Percentiles rank a stretch among this genome's conserved stretches.
These are phyloP conservation scores for Micoletzkya japonica DNA, from an alignment of 2,888 invertebrate genomes.

Conservation along the genomic window DNA sequence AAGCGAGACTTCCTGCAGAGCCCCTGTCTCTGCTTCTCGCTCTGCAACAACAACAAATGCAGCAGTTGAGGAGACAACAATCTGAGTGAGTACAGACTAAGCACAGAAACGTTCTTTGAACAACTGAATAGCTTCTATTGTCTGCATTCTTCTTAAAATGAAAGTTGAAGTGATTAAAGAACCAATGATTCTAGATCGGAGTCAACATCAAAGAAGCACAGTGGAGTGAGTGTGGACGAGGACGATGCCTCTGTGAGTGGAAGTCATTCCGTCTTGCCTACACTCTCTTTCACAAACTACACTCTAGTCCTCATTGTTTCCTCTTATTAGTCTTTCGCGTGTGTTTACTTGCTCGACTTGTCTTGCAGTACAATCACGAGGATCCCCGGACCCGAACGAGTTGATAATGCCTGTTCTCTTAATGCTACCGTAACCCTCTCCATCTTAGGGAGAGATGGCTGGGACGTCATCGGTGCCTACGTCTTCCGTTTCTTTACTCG, in stretches of 20 bases:
- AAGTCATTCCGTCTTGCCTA: neutral
- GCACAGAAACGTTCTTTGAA: neutral
- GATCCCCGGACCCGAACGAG: no score
- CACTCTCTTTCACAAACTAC: neutral
- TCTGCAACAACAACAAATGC: slow-evolving; percentile 17
- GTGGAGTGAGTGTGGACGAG: slow-evolving; percentile 17
- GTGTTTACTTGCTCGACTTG: no score
- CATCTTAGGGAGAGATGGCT: no score
- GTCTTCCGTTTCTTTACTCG: no score
- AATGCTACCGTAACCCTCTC: no score
- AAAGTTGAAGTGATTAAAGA: neutral
- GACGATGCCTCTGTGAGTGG: slow-evolving; percentile 4
- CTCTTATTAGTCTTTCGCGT: no score
- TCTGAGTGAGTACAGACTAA: slow-evolving; percentile 9
- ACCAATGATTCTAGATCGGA: neutral
- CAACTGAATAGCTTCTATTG: neutral
- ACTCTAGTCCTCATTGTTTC: no score
- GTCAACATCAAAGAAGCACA: slow-evolving; percentile 22
- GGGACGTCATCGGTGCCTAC: neutral
- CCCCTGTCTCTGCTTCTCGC: slow-evolving; percentile 10
- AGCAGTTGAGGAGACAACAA: slow-evolving; percentile 18
- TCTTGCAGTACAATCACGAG: no score
- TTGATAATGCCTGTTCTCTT: no score
- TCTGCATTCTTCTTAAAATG: neutral
- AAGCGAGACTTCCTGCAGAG: slow-evolving; percentile 5